Conservation (phyloP, 2,888 invertebrate species). For the Ormyrus pomaceus region DNA sequence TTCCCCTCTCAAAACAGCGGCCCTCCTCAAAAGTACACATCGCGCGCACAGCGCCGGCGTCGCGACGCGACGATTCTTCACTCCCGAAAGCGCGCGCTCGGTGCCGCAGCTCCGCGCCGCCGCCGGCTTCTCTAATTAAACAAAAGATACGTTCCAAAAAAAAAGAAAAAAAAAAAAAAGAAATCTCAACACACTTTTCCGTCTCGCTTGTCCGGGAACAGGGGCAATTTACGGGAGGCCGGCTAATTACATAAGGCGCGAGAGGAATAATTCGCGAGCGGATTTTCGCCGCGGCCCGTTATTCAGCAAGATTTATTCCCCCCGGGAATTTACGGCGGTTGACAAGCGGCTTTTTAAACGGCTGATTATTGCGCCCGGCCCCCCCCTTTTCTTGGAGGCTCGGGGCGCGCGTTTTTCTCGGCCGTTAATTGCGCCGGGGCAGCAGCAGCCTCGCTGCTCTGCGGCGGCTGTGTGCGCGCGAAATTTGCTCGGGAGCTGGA, state of each 20-base stretch:
- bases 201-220: conserved; percentile 20
- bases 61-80: too few relatives aligned
- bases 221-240: conserved; percentile 64
- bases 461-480: too few relatives aligned
- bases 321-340: conserved; percentile 7
- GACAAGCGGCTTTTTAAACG: neutral
- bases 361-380: conserved; percentile 13
- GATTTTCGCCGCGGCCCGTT: conserved; percentile 17
- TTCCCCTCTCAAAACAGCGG: too few relatives aligned
- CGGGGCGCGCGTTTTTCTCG: neutral
- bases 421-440: neutral
- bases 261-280: conserved; percentile 46
- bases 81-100: neutral
- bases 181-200: too few relatives aligned
- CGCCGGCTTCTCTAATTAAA: neutral
- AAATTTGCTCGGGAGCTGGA: neutral
- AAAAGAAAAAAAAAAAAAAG: too few relatives aligned
- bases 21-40: too few relatives aligned
- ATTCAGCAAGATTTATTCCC: conserved; percentile 47
- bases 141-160: too few relatives aligned
- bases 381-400: neutral
- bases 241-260: conserved; percentile 65
- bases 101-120: neutral
- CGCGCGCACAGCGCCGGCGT: too few relatives aligned
- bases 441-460: neutral